Base-by-base conservation (phyloP, 2,888 invertebrate genomes). In the Hyposoter dolosus region DNA sequence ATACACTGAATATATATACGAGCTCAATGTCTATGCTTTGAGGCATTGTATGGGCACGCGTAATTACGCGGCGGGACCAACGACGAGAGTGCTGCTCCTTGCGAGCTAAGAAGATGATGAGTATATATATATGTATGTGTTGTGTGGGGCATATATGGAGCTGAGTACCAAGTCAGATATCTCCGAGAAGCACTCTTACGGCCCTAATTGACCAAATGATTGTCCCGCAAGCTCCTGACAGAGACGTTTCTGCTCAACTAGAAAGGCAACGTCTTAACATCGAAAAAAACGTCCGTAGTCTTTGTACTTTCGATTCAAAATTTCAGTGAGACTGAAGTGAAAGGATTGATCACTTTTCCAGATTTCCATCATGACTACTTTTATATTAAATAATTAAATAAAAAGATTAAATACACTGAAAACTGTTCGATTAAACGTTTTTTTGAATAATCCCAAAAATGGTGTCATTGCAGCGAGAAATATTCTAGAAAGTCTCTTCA, bases 21-120 rank as follows among this genome's bases (percentile, higher is more conserved):
- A 28, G 71, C 32, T 35, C 76, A 75, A 19, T 72, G 78, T 79
- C 82, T 82, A 45, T 78, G 75, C 79, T 85, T 71, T 82, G 75
- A 83, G 53, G 82, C 69, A 80, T 79, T 82, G 85, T 78, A 82
- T 76, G 50, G 75, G 79, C 75, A 82, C 71, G 82, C 79, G 82
- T 83, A 85, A 85, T 85, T 85, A 85, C 82, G 85, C 78, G 68
- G 43, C 75, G 56, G 53, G 12, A 53, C 79, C 71, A 66, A 82
- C 71, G 75, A 75, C 69, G 75, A 32, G 85, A 63, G 56, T 71
- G 69, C 78, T 71, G 69, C 78, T 78, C 78, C 60, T 65, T 40
- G 82, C 69, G 47, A 72, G 43, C 28, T 76, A 56, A 74, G 82
- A 77, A 75, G 28, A 43, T 65, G 71, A 56, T 66, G 74, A 63